Evolutionary conservation across 2,888 invertebrate genomes (phyloP), one percentile per base, ranked within the genome.

Genomic region (Dione vanillae): DNA sequence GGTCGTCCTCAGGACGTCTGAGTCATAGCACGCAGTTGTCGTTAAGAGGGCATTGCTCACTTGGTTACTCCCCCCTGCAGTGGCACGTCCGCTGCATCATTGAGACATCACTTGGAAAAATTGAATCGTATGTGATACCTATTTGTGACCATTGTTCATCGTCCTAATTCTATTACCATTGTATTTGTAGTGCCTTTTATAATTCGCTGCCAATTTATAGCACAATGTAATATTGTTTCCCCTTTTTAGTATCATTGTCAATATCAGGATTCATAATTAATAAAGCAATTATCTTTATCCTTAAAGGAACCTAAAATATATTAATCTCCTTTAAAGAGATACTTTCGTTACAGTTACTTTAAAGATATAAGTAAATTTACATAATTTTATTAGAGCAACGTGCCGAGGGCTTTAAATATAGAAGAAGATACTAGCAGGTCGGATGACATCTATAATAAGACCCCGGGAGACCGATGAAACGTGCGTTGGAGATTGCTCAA

Each of bases 361-460:
- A 61, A 61, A 27, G 45, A 45, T 2, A 35, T 45, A 61, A 61
- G 14, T 40, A 20, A 64, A 64, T 56, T 58, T 37, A 49, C 45
- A 65, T 72, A 47, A 67, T 68, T 71, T 66, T 64, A 71, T 74
- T 73, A 61, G 65, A 52, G 72, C 66, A 65, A 54, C 84, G 85
- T 80, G 79, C 85, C 83, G 86, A 82, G 83, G 80, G 80, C 85
- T 91, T 76, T 92, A 92, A 88, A 92, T 92, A 89, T 92, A 93
- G 91, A 91, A 86, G 87, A 88, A 89, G 90, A 92, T 91, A 88
- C 87, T 86, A 88, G 90, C 90, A 89, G 92, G 90, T 91, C 91
- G 90, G 88, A 85, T 92, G 92, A 91, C 93, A 91, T 90, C 93
- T 93, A 93, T 90, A 92, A 91, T 92, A 92, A 93, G 92, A 89